A percentile compares a stretch with the other conserved stretches of the same genome.
phyloP scores from a whole-genome alignment of 2,797 vertebrate genomes.

The Arnoldichthys spilopterus region DNA sequence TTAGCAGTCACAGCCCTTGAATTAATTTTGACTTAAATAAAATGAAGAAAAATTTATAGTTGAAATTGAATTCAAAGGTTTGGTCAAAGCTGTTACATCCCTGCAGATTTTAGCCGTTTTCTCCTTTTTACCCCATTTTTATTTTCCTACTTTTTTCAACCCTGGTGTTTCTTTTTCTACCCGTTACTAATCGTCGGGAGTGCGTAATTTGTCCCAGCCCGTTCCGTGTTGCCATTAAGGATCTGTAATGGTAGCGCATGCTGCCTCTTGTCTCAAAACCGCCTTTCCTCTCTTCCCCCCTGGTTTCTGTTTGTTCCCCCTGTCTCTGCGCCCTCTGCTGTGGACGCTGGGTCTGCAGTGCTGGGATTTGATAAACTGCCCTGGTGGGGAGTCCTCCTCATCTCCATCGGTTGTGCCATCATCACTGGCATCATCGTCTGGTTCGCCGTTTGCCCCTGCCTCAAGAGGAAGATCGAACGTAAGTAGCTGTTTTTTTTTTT shows the following conservation, averaged over 20 bases:
- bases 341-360: conserved; percentile 76
- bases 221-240: conserved; percentile 15
- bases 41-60: too few species aligned
- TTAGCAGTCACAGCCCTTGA: too few species aligned
- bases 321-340: conserved; percentile 57
- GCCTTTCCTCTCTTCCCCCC: conserved; percentile 57
- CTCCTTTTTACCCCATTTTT: background rate
- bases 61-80: background rate
- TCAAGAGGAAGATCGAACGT: conserved; percentile 97
- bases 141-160: background rate
- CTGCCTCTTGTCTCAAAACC: conserved; percentile 67
- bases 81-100: background rate
- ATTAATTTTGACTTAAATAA: too few species aligned
- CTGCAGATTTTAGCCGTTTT: too few species aligned
- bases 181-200: conserved; percentile 27
- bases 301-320: conserved; percentile 45
- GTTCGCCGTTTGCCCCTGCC: conserved; percentile 93
- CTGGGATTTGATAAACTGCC: conserved; percentile 91
- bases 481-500: conserved; percentile 71
- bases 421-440: conserved; percentile 90
- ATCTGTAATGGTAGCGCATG: conserved; percentile 63
- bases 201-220: background rate
- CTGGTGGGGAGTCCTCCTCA: conserved; percentile 90
- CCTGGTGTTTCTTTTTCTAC: background rate
- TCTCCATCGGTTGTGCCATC: conserved; percentile 85